Conservation (phyloP, 2,113 vertebrate species). For the Heteronetta atricapilla region DNA sequence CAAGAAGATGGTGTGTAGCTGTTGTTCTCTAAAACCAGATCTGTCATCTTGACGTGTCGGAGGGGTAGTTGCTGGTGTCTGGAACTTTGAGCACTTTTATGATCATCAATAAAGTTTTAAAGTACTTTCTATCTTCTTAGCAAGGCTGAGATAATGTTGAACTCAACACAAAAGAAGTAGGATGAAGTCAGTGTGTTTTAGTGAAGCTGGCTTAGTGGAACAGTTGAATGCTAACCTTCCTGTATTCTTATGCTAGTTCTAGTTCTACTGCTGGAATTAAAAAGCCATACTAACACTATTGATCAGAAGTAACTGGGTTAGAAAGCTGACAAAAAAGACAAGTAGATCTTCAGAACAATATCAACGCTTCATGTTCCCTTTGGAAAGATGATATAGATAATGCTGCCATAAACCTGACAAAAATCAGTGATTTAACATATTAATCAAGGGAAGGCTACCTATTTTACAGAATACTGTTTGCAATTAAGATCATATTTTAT, state of each 20-base stretch:
- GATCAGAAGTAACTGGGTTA: neutral
- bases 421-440: neutral
- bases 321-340: neutral
- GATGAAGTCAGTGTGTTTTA: neutral
- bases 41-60: neutral
- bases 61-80: neutral
- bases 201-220: neutral
- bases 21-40: neutral
- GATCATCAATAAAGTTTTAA: conserved; percentile 35
- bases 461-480: neutral
- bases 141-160: neutral
- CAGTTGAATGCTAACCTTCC: neutral
- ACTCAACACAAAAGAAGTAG: neutral
- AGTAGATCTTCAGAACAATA: neutral
- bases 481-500: neutral
- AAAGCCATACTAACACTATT: neutral
- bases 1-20: neutral
- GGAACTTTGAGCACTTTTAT: neutral
- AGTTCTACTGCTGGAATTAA: neutral
- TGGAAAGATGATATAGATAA: neutral
- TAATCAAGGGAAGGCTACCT: neutral
- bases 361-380: neutral
- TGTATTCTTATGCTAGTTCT: neutral
- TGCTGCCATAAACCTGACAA: neutral
- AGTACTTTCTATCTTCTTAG: neutral